Evolutionary conservation across 2,797 vertebrate genomes (phyloP), one percentile per base, ranked within the genome.

Genomic region (Benthosema pterotum): DNA sequence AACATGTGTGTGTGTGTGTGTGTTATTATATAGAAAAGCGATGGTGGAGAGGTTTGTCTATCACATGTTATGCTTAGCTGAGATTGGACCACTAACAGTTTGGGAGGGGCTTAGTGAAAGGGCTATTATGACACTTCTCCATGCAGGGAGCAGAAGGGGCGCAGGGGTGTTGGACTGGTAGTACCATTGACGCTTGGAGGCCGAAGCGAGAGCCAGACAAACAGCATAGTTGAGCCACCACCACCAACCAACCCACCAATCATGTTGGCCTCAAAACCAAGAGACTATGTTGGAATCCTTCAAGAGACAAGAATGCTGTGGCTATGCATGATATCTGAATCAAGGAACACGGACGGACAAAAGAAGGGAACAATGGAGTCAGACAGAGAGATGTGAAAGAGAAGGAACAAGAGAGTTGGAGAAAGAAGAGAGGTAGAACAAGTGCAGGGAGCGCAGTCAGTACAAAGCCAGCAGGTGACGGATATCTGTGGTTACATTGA

Each of bases 321-420:
- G 72, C 57, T 66, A 65, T 58, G 60, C n/a, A n/a, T 42, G 32
- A 67, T 60, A 54, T 46, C 54, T 52, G 72, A 72, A 74, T 88
- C 78, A 82, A 77, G 85, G 69, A 57, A 63, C 45, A 16, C 56
- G 46, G 57, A 38, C 57, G 79, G 75, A 80, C 72, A 83, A 67
- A 83, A 77, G 70, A 11, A 18, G 12, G 66, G 65, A 52, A 45
- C 5, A 5, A 51, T 22, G 22, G 38, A 47, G 19, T 18, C 45
- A 13, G 49, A 61, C 32, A 61, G 16, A 13, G 22, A 48, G 57
- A 43, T 6, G 4, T 16, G 48, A 62, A 60, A 60, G 43, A 11
- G 42, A 60, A 13, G 18, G 51, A 8, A 80, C 73, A 83, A 67
- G 82, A 77, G 70, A 11, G 28, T 9, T 64, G 65, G 55, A 45